A percentile compares a stretch with the other conserved stretches of the same genome.
Evolutionary conservation across 2,797 vertebrate species (phyloP).

Genomic region (Fringilla coelebs): DNA sequence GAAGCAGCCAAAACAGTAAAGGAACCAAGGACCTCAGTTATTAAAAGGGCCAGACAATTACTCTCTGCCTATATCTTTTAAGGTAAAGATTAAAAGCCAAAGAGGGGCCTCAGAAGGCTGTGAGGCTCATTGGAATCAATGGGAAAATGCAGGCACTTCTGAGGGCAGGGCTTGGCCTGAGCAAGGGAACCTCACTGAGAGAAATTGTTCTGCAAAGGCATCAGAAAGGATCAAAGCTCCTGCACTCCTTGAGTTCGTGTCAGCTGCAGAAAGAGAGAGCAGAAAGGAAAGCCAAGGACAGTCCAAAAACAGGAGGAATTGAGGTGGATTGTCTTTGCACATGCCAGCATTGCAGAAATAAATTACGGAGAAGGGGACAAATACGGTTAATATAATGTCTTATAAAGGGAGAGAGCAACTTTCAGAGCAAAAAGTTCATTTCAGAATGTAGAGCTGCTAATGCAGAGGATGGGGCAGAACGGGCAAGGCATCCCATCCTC

Average conservation of each 20-base stretch:
- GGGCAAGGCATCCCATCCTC: background rate
- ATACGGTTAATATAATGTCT: background rate
- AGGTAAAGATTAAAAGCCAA: slow-evolving; percentile 35
- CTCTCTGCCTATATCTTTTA: background rate
- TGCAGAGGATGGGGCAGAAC: background rate
- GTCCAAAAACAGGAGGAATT: background rate
- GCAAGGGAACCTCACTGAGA: slow-evolving; percentile 13
- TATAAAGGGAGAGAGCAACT: background rate
- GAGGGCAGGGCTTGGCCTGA: slow-evolving; percentile 18
- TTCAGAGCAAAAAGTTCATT: background rate
- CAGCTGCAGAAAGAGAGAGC: background rate
- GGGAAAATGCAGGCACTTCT: background rate
- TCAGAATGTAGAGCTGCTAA: background rate
- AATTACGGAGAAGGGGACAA: background rate
- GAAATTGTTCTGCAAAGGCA: slow-evolving; percentile 1
- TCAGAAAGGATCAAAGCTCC: slow-evolving; percentile 33
- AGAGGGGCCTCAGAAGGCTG: background rate
- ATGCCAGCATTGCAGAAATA: background rate
- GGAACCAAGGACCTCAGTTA: background rate
- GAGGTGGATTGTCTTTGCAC: background rate
- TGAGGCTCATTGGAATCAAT: background rate
- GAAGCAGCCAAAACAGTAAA: background rate
- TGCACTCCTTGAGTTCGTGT: background rate
- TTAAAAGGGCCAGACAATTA: background rate
- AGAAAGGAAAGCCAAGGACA: slow-evolving; percentile 7